A percentile compares a stretch with the other conserved stretches of the same genome.
Evolutionary conservation across 2,888 invertebrate genomes (phyloP).

Genomic region (Dicycla oo): DNA sequence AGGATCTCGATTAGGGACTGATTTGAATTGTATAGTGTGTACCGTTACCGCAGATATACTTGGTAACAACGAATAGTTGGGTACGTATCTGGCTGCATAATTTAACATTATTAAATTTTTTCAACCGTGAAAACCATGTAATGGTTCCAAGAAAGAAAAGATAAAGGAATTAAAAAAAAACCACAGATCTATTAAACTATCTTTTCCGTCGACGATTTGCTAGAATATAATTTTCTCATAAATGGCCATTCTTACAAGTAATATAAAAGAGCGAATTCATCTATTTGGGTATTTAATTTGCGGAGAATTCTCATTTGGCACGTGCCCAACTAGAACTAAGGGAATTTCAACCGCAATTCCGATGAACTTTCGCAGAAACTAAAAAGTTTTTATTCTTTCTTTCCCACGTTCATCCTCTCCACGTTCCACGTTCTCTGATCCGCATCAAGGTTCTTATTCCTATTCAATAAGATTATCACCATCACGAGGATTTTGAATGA

Average conservation of each 20-base stretch:
- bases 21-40: conserved; percentile 19
- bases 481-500: neutral
- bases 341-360: conserved; percentile 64
- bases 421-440: too few species aligned
- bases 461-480: conserved; percentile 22
- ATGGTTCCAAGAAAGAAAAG: neutral
- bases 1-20: conserved; percentile 25
- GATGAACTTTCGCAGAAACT: conserved; percentile 64
- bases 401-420: conserved; percentile 40
- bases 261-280: conserved; percentile 60
- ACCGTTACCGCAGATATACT: conserved; percentile 3
- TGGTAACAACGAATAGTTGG: neutral
- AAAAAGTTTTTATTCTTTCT: conserved; percentile 61
- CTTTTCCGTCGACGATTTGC: conserved; percentile 7
- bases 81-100: too few species aligned
- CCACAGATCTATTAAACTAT: conserved; percentile 6
- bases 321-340: conserved; percentile 65
- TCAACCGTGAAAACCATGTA: neutral
- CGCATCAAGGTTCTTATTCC: conserved; percentile 42
- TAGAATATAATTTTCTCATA: conserved; percentile 29
- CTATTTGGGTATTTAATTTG: conserved; percentile 75
- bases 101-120: too few species aligned
- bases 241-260: conserved; percentile 35
- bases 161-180: neutral
- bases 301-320: conserved; percentile 74